Conservation (phyloP, 2,113 vertebrate species). For the Larimichthys polyactis region DNA sequence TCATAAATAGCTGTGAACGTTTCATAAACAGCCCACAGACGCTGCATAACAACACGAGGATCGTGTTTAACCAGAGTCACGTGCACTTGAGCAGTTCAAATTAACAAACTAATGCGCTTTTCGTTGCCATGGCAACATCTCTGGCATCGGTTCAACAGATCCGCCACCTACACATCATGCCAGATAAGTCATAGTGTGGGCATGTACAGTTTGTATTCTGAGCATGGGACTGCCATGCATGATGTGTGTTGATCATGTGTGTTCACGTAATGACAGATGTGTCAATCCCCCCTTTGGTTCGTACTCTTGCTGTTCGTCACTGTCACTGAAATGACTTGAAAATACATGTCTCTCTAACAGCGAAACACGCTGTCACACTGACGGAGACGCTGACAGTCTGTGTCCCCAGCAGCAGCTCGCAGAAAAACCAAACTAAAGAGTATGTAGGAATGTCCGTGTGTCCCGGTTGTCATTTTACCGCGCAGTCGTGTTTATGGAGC, state of each 20-base stretch:
- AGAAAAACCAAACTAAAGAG: slow-evolving; percentile 16
- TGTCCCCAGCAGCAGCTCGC: neutral
- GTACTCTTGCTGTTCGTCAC: neutral
- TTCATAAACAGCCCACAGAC: slow-evolving; percentile 54
- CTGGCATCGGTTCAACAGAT: neutral
- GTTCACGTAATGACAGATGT: neutral
- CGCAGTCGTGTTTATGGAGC: slow-evolving; percentile 33
- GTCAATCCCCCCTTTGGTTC: neutral
- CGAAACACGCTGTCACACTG: neutral
- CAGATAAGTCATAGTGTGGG: neutral
- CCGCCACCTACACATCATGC: neutral
- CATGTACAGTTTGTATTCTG: neutral
- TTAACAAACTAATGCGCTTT: neutral
- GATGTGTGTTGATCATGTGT: neutral
- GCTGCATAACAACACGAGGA: slow-evolving; percentile 31
- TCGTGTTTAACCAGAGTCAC: neutral
- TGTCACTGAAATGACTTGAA: slow-evolving; percentile 28
- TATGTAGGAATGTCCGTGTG: slow-evolving; percentile 14
- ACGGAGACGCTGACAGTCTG: neutral
- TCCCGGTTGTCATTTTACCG: slow-evolving; percentile 49
- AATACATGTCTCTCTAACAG: neutral
- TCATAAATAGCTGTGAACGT: slow-evolving; percentile 67
- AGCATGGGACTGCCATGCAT: neutral
- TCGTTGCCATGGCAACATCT: neutral
- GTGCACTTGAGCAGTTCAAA: neutral